Conservation (phyloP, 2,888 invertebrate genomes). For the Autographa pulchrina region DNA sequence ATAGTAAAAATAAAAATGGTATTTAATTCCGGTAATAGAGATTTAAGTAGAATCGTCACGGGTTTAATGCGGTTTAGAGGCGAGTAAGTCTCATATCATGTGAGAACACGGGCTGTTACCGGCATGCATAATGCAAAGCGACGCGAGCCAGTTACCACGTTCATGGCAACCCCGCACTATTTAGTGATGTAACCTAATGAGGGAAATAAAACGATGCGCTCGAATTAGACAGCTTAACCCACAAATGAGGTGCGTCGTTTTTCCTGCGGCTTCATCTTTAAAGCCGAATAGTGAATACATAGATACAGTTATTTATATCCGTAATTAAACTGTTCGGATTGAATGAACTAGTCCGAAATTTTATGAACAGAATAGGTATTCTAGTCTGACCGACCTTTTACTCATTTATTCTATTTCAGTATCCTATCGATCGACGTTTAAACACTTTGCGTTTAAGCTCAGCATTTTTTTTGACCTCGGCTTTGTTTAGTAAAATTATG, state of each 20-base stretch:
- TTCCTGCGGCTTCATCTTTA: background rate
- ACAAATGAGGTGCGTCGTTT: conserved; percentile 5
- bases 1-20: conserved; percentile 19
- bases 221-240: conserved; percentile 4
- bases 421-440: too few relatives aligned
- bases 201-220: conserved; percentile 15
- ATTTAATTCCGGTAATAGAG: conserved; percentile 22
- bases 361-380: too few relatives aligned
- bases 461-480: too few relatives aligned
- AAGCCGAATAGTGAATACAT: background rate
- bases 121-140: conserved; percentile 69
- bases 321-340: background rate
- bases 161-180: conserved; percentile 33
- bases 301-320: background rate
- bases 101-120: conserved; percentile 62
- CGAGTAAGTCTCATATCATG: conserved; percentile 64
- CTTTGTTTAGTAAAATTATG: too few relatives aligned
- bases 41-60: conserved; percentile 26
- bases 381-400: too few relatives aligned
- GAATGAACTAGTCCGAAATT: too few relatives aligned
- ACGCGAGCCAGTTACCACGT: conserved; percentile 49
- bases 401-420: too few relatives aligned
- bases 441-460: too few relatives aligned
- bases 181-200: conserved; percentile 45
- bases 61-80: conserved; percentile 42